Base-by-base conservation (phyloP, 2,113 vertebrate species). In the Scomber colias region DNA sequence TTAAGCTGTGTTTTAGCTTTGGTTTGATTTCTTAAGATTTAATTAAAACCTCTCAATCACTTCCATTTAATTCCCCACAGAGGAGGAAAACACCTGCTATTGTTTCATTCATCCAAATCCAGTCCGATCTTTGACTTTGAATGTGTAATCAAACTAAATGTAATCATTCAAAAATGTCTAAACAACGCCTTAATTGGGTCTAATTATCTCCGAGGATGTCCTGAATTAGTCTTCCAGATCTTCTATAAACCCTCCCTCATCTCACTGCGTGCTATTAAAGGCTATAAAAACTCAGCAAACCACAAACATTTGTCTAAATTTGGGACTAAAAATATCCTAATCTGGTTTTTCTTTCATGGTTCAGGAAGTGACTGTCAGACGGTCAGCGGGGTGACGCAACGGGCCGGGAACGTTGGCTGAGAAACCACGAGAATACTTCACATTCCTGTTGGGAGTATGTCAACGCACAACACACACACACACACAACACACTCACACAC, bases 311-410 rank as follows among this genome's bases (percentile, higher is more conserved):
- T 16, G 56, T 73, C 72, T 91, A 53, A 16, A 17, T 85, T 73
- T 59, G 66, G 72, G 51, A 46, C 82, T 87, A 86, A 90, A 90
- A 90, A 91, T 87, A 91, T 68, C 82, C 67, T 63, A 56, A 79
- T 79, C 35, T 70, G 80, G 24, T 12, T 70, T 85, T 89, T 88
- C 60, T 66, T 82, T 84, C 60, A 65, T 16, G 77, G 17, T 74
- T 79, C 71, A 85, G 78, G 86, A 88, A 84, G 68, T 46, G 45
- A 54, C 64, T 67, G 85, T 82, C 81, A 79, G 76, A 49, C 54
- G 19, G 50, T 81, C 59, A 76, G 70, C 71, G 40, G 48, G 56
- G 64, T 92, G 86, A 89, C 14, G 73, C 24, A 71, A 69, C 16
- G 10, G 11, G 44, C 6, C 13, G 30, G 70, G 80, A 89, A 89